Base-by-base conservation (phyloP, 2,113 vertebrate genomes). In the Marmota flaviventris region DNA sequence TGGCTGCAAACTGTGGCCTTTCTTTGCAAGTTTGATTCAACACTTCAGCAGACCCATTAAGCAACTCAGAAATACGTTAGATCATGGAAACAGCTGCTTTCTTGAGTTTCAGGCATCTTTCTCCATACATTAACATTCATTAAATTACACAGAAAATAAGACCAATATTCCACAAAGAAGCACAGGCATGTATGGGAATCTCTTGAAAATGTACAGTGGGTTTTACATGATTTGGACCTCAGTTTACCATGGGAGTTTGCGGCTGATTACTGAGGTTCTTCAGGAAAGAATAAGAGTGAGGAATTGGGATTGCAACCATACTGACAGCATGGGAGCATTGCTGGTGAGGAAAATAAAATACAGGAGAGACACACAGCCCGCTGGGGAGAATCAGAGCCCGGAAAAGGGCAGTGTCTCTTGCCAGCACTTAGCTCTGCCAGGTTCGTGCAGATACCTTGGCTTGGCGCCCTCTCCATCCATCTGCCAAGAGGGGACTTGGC, bases 311-410 rank as follows among this genome's bases (percentile, higher is more conserved):
- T 63, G 48, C 63, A 63, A 61, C 82, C 73, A 61, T n/a, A 63
- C 51, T 85, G 89, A 61, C 3, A 3, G 22, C 70, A 16, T 0
- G 1, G 32, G 77, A 45, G 69, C 34, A 32, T 67, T 4, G 61
- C 51, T 39, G 73, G 91, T 13, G 83, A 81, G 92, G 69, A 58
- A 79, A 89, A 87, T 45, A 77, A 95, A 83, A 53, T 8, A 9
- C 73, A 12, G 37, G 63, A 24, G 42, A 85, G 34, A 78, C 39
- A 10, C 10, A n/a, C 58, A 42, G 34, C 34, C 75, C 83, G 61
- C 29, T 2, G 48, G 93, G 72, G 77, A 81, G 69, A 77, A n/a
- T 4, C 72, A 34, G 86, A 93, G 69, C 78, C 72, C 0, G 0
- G 32, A 24, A 45, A 77, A 53, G 53, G 82, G 56, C 42, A 9